phyloP scores from a whole-genome alignment of 2,113 vertebrate species.

The Vidua chalybeata region DNA sequence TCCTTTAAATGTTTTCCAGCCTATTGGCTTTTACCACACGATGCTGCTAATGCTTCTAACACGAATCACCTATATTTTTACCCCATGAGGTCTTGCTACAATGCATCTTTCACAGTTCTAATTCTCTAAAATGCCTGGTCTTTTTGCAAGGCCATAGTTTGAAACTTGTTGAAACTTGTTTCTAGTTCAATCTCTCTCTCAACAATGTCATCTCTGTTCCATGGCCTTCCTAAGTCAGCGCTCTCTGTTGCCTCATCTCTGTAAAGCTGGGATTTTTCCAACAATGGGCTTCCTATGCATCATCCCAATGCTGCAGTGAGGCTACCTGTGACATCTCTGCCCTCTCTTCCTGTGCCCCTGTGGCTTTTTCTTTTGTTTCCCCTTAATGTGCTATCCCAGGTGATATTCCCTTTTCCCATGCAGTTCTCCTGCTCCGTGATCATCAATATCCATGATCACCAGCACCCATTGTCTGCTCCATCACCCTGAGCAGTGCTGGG shows the following conservation, averaged over 20 bases:
- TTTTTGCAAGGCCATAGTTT: not conserved
- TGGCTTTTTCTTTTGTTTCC: not conserved
- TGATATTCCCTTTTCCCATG: not conserved
- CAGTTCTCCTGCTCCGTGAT: not conserved
- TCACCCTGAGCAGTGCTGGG: not conserved
- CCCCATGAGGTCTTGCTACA: not conserved
- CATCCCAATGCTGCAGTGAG: fast-evolving
- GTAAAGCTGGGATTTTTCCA: not conserved
- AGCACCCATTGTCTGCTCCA: not conserved
- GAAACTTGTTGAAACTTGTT: not conserved
- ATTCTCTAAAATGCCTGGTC: not conserved
- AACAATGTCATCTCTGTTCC: not conserved
- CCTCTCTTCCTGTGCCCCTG: not conserved
- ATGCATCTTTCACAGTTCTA: not conserved
- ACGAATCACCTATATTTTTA: not conserved
- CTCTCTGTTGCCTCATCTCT: not conserved
- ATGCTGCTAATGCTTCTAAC: not conserved
- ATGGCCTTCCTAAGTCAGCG: not conserved
- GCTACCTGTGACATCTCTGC: not conserved
- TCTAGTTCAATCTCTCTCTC: not conserved
- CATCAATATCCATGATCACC: not conserved
- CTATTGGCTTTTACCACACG: not conserved
- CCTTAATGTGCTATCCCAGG: not conserved
- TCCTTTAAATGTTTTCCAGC: not conserved
- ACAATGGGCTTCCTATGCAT: fast-evolving